Percentiles rank a stretch among this genome's conserved stretches.
phyloP scores from a whole-genome alignment of 2,888 invertebrate genomes.

The Aromia moschata region DNA sequence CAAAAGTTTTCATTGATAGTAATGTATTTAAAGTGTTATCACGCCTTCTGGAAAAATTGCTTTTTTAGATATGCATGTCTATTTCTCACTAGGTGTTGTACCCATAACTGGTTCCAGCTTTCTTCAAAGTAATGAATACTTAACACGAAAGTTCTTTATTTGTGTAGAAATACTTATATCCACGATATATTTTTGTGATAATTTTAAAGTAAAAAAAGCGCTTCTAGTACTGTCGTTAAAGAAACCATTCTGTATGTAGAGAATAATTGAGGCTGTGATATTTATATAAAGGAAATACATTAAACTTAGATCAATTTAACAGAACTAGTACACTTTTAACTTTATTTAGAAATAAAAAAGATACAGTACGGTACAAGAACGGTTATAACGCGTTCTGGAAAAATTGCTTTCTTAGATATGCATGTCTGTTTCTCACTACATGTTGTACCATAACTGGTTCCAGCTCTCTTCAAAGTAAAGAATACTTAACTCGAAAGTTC shows the following conservation, averaged over 20 bases:
- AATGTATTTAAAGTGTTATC: too few relatives aligned
- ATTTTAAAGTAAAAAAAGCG: not conserved
- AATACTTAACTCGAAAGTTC: not conserved
- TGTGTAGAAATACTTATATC: not conserved
- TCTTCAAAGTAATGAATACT: constrained; percentile 23
- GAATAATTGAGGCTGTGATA: constrained; percentile 50
- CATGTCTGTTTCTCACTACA: constrained; percentile 34
- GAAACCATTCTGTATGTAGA: constrained; percentile 17
- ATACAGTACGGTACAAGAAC: constrained; percentile 19
- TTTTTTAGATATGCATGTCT: too few relatives aligned
- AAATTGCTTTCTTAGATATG: constrained; percentile 51
- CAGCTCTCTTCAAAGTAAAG: constrained; percentile 33
- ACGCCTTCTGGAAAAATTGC: too few relatives aligned
- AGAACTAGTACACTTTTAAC: constrained; percentile 37
- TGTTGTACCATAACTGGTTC: constrained; percentile 23
- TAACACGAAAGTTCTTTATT: not conserved
- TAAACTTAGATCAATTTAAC: constrained; percentile 47
- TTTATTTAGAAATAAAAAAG: constrained; percentile 13
- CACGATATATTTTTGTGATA: not conserved
- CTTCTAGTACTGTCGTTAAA: constrained; percentile 17
- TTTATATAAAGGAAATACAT: constrained; percentile 46
- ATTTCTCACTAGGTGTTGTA: not conserved
- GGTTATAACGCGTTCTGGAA: constrained; percentile 26
- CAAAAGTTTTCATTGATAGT: too few relatives aligned
- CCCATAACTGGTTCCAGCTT: constrained; percentile 33